Conservation (phyloP, 2,888 invertebrate genomes). For the Tetramorium bicarinatum region DNA sequence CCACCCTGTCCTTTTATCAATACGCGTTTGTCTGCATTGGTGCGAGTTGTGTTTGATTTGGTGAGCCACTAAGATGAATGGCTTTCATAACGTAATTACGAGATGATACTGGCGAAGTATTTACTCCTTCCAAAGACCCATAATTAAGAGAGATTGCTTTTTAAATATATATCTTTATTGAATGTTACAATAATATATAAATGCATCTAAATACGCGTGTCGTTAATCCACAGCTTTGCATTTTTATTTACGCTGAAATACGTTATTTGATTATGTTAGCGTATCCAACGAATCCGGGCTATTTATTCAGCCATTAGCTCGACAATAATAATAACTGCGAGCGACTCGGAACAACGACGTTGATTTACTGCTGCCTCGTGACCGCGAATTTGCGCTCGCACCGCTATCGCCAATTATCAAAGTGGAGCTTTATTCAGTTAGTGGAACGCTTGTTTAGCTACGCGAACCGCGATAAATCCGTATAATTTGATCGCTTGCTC, state of each 20-base stretch:
- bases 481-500: constrained; percentile 43
- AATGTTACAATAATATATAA: neutral
- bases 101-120: neutral
- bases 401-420: constrained; percentile 55
- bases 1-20: constrained; percentile 35
- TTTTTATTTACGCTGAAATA: neutral
- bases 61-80: neutral
- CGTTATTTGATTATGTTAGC: constrained; percentile 3
- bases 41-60: constrained; percentile 11
- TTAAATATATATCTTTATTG: neutral
- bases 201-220: neutral
- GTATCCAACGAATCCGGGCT: neutral
- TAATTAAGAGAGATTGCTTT: neutral
- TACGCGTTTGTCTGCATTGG: constrained; percentile 4
- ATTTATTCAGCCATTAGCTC: constrained; percentile 39
- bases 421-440: constrained; percentile 53
- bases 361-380: constrained; percentile 47
- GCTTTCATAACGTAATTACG: constrained; percentile 2
- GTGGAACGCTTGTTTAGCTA: constrained; percentile 36
- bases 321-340: constrained; percentile 37
- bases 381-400: constrained; percentile 45
- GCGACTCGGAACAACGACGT: constrained; percentile 46
- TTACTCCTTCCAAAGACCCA: neutral
- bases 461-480: constrained; percentile 46
- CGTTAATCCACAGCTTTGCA: neutral